These are phyloP conservation scores for Pogona vitticeps DNA, from an alignment of 2,113 vertebrate genomes.

Conservation along the genomic window DNA sequence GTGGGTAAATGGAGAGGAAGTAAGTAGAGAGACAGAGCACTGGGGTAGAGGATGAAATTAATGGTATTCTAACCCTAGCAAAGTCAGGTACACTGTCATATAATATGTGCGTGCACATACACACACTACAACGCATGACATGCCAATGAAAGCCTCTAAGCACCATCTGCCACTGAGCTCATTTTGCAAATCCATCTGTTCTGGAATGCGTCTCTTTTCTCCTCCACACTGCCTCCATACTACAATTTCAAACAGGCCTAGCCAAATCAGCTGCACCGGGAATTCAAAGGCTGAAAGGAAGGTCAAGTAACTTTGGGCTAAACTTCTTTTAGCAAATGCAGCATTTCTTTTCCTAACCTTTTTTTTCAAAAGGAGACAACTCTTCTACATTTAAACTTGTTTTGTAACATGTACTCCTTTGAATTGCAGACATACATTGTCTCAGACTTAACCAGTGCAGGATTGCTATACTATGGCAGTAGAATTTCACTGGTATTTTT, in stretches of 20 bases:
- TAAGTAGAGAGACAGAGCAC: too few species aligned
- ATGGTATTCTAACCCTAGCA: too few species aligned
- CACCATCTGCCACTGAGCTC: slow-evolving; percentile 63
- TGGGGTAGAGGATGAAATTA: too few species aligned
- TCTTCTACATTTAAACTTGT: not conserved
- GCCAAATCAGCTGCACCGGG: not conserved
- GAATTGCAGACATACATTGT: rapidly evolving
- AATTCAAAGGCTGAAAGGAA: slow-evolving; percentile 26
- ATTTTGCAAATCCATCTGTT: slow-evolving; percentile 55
- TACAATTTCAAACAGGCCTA: slow-evolving; percentile 5
- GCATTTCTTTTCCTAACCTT: not conserved
- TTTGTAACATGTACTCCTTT: not conserved
- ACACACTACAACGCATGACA: not conserved
- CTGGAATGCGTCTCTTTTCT: not conserved
- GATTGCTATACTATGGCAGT: not conserved
- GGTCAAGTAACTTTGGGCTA: not conserved
- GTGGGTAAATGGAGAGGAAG: too few species aligned
- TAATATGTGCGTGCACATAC: too few species aligned
- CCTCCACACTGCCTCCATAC: not conserved
- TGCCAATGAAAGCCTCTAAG: slow-evolving; percentile 31
- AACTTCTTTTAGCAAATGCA: not conserved
- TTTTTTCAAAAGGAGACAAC: slow-evolving; percentile 17
- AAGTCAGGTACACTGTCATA: too few species aligned
- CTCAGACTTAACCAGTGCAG: not conserved
- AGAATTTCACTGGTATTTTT: not conserved